Base-by-base conservation (phyloP, 2,888 invertebrate genomes). In the Chrysolina americana region DNA sequence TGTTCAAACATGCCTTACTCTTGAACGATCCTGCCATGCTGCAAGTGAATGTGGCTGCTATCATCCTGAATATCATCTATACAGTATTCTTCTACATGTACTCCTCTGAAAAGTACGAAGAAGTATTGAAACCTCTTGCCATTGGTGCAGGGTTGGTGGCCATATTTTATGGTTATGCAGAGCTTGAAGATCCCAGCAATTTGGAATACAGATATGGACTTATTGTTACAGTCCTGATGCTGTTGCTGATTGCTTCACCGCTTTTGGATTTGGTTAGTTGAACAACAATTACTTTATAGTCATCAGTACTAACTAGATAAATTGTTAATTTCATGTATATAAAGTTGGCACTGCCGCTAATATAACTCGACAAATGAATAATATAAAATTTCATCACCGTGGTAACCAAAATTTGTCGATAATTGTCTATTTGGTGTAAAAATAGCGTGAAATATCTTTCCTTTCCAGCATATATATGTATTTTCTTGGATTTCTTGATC, bases 11-110 rank as follows among this genome's bases (percentile, higher is more conserved):
- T 87, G 95, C 94, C 19, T 88, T 91, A 78, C 90, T 96, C 62
- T 89, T 96, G 75, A 89, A 91, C 64, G 96, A 97, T 85, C 88
- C 90, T 79, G 92, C 92, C 0, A 95, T 96, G 93, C 92, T 95
- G 65, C 91, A 91, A 83, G 94, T 96, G 21, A 97, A 96, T 87
- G 84, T 94, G 66, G 91, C 93, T 82, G 96, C 95, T 76, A 89
- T 94, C 75, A 87, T 90, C 0, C 88, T 95, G 68, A 96, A 94
- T 86, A 84, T 91, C 2, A 75, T 91, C 4, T 97, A 96, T 85
- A 87, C 92, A 74, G 78, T 90, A 76, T 88, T 94, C 70, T 97
- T 92, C 88, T 94, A 92, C 85, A 84, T 90, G 69, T 95, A 93
- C 83, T 88, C 93, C 0, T 87, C 87, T 82, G 89, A 90, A 70